Base-by-base conservation (phyloP, 2,888 invertebrate species). In the Tetramorium bicarinatum region DNA sequence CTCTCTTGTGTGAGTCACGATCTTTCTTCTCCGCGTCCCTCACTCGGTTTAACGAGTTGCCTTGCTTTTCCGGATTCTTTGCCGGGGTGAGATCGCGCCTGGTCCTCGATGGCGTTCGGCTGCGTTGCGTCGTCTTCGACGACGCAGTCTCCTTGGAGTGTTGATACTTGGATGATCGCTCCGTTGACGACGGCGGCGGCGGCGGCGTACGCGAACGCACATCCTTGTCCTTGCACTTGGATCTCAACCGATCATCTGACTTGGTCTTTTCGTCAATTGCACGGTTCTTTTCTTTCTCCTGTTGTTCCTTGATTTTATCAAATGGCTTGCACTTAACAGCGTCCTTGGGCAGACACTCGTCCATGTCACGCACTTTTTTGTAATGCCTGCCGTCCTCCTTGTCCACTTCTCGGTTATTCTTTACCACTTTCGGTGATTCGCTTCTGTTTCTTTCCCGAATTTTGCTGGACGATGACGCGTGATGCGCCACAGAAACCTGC, bases 131-230 rank as follows among this genome's bases (percentile, higher is more conserved):
- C 82, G 91, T 83, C 82, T 93, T 94, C 1, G 86, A 64, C 2
- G 91, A 69, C 0, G 88, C 38, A 0, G 81, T 79, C 6, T 94
- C 94, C 76, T 93, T 94, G 3, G 89, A 38, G n/a, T 92, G 87
- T 34, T 91, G 93, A 72, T 94, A 93, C 49, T 94, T 94, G 6
- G 71, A 38, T 0, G 91, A 84, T n/a, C 93, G 89, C 0, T 94
- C 94, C 4, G 85, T 88, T 18, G 77, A 77, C 1, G 47, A 38
- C 9, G 79, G 59, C 7, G 85, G 66, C 0, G 94, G 92, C 0
- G 94, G 92, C 0, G 95, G 95, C 0, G 94, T 95, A 18, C 94
- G 91, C 2, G 95, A 94, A 38, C 94, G 93, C 66, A 94, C 88
- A 1, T 95, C 95, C 71, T 94, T 92, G 11, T 95, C 95, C 76